Conservation (phyloP, 1,140 invertebrate genomes). For the Triops longicaudatus region DNA sequence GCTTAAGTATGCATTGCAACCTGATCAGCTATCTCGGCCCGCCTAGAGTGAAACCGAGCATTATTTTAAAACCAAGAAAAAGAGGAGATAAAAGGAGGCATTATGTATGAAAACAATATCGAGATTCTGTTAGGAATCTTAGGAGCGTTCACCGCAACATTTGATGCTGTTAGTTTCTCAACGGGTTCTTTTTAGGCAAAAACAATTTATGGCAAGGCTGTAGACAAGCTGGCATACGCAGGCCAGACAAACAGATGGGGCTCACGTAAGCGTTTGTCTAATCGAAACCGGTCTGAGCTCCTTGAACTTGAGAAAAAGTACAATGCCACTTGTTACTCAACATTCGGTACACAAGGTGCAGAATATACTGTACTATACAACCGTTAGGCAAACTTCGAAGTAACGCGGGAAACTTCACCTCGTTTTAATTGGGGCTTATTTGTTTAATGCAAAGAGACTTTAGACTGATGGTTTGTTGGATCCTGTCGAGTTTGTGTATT, state of each 20-base stretch:
- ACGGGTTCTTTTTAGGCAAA: no score
- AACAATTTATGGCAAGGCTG: neutral
- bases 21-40: neutral
- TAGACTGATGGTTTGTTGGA: no score
- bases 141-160: no score
- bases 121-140: no score
- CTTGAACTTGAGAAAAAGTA: neutral
- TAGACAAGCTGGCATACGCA: neutral
- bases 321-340: neutral
- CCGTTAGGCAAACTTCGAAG: neutral
- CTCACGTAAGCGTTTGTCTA: neutral
- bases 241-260: neutral
- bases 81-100: neutral
- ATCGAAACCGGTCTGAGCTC: conserved; percentile 5
- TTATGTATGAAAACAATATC: no score
- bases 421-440: no score
- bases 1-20: neutral
- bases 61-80: neutral
- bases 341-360: neutral
- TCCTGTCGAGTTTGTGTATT: neutral
- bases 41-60: neutral
- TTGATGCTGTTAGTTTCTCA: no score
- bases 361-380: neutral
- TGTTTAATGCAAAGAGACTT: no score
- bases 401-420: no score